Percentiles rank a stretch among this genome's conserved stretches.
Conservation (phyloP, 2,113 vertebrate species). For the Elaphurus davidianus region DNA sequence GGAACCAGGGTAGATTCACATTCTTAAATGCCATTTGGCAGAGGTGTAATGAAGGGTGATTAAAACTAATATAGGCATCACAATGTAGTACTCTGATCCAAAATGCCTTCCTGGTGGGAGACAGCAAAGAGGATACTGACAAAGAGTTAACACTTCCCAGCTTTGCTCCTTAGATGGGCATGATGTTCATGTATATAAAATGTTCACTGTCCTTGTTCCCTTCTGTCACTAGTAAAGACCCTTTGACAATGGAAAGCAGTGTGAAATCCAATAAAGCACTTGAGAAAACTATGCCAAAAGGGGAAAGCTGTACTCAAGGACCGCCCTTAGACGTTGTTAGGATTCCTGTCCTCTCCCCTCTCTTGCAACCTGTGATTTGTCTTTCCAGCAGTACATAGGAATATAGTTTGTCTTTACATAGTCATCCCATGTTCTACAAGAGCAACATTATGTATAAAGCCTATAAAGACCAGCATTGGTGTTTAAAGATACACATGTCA, state of each 20-base stretch:
- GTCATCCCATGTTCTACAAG: background rate
- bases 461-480: background rate
- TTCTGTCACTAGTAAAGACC: background rate
- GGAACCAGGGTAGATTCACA: background rate
- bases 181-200: background rate
- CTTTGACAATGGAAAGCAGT: background rate
- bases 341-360: background rate
- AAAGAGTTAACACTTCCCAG: background rate
- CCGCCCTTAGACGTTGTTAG: background rate
- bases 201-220: background rate
- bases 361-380: background rate
- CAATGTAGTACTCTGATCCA: background rate
- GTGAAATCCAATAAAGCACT: background rate
- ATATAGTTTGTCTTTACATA: background rate
- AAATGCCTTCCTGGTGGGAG: background rate
- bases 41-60: background rate
- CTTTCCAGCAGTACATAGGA: background rate
- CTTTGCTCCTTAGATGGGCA: background rate
- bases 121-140: background rate
- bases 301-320: background rate
- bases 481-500: background rate
- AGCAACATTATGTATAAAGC: background rate
- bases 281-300: background rate
- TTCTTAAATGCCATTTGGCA: background rate
- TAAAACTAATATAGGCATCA: background rate